phyloP scores from a whole-genome alignment of 2,113 vertebrate species.

The Oostethus manadensis region DNA sequence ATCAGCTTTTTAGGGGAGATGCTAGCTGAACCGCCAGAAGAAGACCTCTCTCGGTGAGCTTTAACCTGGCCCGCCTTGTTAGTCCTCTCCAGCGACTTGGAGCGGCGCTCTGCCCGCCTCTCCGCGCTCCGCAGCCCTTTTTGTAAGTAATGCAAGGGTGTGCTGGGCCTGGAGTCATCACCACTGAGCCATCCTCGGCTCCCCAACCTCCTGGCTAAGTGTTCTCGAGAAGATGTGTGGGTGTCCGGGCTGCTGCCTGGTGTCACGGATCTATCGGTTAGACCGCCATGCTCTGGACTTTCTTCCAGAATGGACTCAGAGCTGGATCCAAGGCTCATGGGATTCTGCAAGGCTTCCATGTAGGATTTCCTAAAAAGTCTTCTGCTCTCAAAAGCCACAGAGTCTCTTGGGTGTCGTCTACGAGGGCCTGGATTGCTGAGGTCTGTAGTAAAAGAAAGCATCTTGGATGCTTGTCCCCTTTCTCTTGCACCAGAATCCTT shows the following conservation, averaged over 20 bases:
- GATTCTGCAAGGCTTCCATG: slow-evolving; percentile 82
- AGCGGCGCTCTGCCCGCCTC: slow-evolving; percentile 65
- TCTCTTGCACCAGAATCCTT: slow-evolving; percentile 38
- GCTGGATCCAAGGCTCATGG: slow-evolving; percentile 78
- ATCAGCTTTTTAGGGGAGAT: slow-evolving; percentile 65
- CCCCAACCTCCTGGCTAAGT: slow-evolving; percentile 43
- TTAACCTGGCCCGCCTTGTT: slow-evolving; percentile 62
- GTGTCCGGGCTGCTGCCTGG: slow-evolving; percentile 50
- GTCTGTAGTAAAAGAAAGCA: slow-evolving; percentile 67
- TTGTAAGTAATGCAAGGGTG: slow-evolving; percentile 53
- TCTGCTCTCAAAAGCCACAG: slow-evolving; percentile 65
- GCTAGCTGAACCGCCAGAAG: slow-evolving; percentile 62
- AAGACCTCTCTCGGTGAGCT: slow-evolving; percentile 63
- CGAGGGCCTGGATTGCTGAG: slow-evolving; percentile 63
- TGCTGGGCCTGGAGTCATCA: slow-evolving; percentile 48
- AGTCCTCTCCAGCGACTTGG: slow-evolving; percentile 75
- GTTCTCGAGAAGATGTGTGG: slow-evolving; percentile 49
- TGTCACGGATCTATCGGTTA: slow-evolving; percentile 34
- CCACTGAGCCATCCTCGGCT: slow-evolving; percentile 55
- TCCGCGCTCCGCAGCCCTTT: slow-evolving; percentile 47
- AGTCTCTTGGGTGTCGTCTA: slow-evolving; percentile 64
- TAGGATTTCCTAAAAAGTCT: slow-evolving; percentile 81
- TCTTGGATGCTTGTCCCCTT: slow-evolving; percentile 44
- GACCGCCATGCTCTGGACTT: slow-evolving; percentile 43
- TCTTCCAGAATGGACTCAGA: slow-evolving; percentile 76